Conservation (phyloP, 2,797 vertebrate species). For the Tragopan temminckii region DNA sequence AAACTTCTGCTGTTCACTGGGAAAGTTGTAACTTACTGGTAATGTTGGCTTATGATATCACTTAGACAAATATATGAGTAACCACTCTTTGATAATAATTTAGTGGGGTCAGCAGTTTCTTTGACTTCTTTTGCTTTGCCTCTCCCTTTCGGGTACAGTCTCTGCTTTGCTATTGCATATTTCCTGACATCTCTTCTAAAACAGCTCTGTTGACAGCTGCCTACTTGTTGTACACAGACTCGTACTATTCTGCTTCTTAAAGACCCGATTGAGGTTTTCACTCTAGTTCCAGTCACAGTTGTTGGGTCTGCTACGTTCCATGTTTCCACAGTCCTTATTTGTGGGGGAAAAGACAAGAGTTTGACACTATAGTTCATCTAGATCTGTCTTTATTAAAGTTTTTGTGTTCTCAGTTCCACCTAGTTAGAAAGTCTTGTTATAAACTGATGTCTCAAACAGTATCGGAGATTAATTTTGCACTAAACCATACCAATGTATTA, state of each 20-base stretch:
- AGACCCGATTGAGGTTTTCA: not conserved
- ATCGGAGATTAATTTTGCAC: slow-evolving; percentile 29
- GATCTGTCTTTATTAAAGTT: not conserved
- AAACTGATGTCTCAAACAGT: not conserved
- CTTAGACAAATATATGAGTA: slow-evolving; percentile 48
- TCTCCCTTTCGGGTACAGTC: not conserved
- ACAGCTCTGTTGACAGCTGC: slow-evolving; percentile 14
- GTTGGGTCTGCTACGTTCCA: not conserved
- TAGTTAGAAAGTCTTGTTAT: slow-evolving; percentile 34
- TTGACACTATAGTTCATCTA: not conserved
- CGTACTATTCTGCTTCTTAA: not conserved
- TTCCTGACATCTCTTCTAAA: slow-evolving; percentile 18
- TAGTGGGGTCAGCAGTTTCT: slow-evolving; percentile 21
- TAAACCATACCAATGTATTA: slow-evolving; percentile 42
- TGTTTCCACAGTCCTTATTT: not conserved
- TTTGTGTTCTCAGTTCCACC: slow-evolving; percentile 14
- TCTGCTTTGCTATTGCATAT: not conserved
- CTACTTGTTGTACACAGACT: not conserved
- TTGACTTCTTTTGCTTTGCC: slow-evolving; percentile 13
- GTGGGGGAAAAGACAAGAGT: not conserved
- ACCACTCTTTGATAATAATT: slow-evolving; percentile 35
- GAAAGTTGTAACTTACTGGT: slow-evolving; percentile 65
- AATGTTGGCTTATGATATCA: slow-evolving; percentile 61
- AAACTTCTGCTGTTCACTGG: not conserved
- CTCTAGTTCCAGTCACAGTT: not conserved